Evolutionary conservation across 2,888 invertebrate species (phyloP).

Genomic region (Diaperis boleti): DNA sequence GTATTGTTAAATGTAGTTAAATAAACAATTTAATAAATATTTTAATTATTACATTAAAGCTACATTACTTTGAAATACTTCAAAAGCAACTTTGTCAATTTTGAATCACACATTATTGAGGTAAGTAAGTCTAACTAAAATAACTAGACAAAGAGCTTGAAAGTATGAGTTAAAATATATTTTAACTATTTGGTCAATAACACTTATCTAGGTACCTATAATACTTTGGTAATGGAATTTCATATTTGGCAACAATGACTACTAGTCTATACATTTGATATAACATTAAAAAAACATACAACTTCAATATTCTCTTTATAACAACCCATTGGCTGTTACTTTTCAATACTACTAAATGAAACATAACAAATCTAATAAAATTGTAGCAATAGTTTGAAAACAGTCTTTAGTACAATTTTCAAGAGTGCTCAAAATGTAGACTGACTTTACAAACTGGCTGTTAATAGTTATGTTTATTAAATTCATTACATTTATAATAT

Average conservation of each 20-base stretch:
- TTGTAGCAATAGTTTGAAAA: constrained; percentile 22
- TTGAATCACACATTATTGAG: constrained; percentile 38
- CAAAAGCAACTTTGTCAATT: constrained; percentile 35
- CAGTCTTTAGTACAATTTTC: constrained; percentile 9
- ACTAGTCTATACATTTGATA: constrained; percentile 46
- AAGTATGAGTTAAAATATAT: constrained; percentile 42
- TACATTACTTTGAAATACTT: constrained; percentile 37
- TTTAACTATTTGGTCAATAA: constrained; percentile 52
- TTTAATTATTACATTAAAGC: constrained; percentile 43
- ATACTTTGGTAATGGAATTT: constrained; percentile 54
- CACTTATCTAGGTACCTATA: constrained; percentile 52
- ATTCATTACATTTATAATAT: constrained; percentile 5
- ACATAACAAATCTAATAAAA: constrained; percentile 33
- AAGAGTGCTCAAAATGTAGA: background rate
- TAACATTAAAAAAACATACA: constrained; percentile 43
- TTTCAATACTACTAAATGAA: constrained; percentile 36
- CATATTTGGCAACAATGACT: constrained; percentile 54
- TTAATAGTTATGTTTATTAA: constrained; percentile 6
- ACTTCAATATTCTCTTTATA: constrained; percentile 20
- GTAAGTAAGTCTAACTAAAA: constrained; percentile 37
- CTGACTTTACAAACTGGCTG: constrained; percentile 2
- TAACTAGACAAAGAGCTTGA: constrained; percentile 40
- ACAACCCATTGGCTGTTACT: constrained; percentile 13
- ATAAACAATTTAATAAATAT: constrained; percentile 39
- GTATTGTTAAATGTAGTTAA: constrained; percentile 37